Evolutionary conservation across 2,888 invertebrate species (phyloP), one percentile per base, ranked within the genome.

Genomic region (Celastrina argiolus): DNA sequence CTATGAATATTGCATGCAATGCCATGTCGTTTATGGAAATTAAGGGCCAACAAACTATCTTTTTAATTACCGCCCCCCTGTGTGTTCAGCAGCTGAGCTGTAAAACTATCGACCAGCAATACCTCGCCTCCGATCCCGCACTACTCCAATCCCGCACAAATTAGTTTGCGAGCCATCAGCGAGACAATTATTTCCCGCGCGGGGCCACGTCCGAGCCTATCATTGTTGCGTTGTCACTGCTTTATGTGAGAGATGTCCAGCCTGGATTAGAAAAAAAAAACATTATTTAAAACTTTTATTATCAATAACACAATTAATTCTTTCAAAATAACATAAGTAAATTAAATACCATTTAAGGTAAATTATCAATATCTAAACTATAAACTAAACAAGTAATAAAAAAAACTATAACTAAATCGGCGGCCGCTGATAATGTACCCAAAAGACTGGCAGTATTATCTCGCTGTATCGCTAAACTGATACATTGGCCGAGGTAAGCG

Each of bases 111-210:
- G 31, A 59, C 34, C 65, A 26, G 39, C 41, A 39, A 66, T 67
- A 26, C 28, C 70, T 70, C 71, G 72, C 70, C 72, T 74, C 71
- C 73, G 74, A 76, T 78, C 75, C 74, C 68, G 66, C 70, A 70
- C 71, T 72, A 70, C 72, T 74, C 71, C 73, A 75, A 76, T 78
- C 75, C 74, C 68, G 66, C 76, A 78, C 76, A 80, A 73, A 81
- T 83, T 83, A 80, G 85, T 85, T 80, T 82, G 81, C 79, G 78
- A 76, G 73, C 74, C 73, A 87, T 84, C 84, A 78, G 80, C 74
- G 79, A 82, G 83, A 87, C 87, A 87, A 90, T 90, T 88, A 87
- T 87, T 88, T 87, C 85, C 80, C 82, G 75, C 82, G 75, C 71
- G 73, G 80, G 77, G 77, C 78, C 76, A 76, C 79, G 80, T 81